A percentile compares a stretch with the other conserved stretches of the same genome.
Evolutionary conservation across 2,888 invertebrate species (phyloP).

Genomic region (Didymodactylos carnosus): DNA sequence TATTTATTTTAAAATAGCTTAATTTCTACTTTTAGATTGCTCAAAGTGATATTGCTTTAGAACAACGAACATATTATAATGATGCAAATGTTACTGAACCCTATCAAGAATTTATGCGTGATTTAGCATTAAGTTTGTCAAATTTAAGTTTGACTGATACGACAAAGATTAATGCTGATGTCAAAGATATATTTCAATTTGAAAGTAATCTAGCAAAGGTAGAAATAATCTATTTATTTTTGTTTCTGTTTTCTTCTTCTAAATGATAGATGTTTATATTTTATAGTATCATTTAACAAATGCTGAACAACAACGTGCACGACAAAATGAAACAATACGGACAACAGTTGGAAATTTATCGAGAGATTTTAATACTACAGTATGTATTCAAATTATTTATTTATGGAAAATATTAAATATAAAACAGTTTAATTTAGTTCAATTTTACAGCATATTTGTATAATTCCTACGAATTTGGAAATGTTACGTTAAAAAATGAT

Average conservation of each 20-base stretch:
- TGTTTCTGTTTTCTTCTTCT: background rate
- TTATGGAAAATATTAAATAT: background rate
- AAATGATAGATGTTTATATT: background rate
- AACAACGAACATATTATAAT: background rate
- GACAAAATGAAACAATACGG: constrained; percentile 6
- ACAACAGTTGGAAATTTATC: background rate
- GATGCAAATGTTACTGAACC: background rate
- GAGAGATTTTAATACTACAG: background rate
- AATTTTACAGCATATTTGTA: background rate
- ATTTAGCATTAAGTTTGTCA: background rate
- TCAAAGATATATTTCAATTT: constrained; percentile 1
- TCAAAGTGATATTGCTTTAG: constrained; percentile 5
- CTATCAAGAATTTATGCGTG: constrained; percentile 8
- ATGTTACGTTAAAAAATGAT: background rate
- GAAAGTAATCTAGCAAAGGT: constrained; percentile 2
- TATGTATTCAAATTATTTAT: background rate
- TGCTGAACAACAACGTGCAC: background rate
- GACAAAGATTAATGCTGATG: background rate
- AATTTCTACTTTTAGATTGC: background rate
- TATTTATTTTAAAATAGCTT: background rate
- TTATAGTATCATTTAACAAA: background rate
- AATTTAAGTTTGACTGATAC: background rate
- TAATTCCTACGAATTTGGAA: background rate
- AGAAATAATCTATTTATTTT: background rate
- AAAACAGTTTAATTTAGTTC: background rate